phyloP scores from a whole-genome alignment of 2,797 vertebrate species.

The Sebastes glaucus region DNA sequence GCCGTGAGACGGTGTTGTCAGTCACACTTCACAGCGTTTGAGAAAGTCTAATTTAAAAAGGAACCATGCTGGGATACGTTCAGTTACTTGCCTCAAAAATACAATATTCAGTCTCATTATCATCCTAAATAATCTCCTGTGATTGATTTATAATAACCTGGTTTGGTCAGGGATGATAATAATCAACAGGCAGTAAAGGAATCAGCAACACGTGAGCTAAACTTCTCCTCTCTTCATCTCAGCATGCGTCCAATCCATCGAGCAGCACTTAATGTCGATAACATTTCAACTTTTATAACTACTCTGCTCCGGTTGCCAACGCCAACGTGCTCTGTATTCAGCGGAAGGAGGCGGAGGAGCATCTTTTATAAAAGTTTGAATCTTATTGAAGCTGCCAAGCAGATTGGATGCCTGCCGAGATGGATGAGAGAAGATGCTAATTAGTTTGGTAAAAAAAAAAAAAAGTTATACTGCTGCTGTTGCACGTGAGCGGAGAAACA shows the following conservation, averaged over 20 bases:
- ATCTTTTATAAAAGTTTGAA: conserved; percentile 23
- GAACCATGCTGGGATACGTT: not conserved
- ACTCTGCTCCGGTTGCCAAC: not conserved
- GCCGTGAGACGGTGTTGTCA: too few species aligned
- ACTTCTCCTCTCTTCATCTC: not conserved
- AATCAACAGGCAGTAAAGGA: not conserved
- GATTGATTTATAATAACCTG: not conserved
- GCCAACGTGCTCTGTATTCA: not conserved
- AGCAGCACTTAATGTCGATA: not conserved
- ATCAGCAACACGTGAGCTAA: not conserved
- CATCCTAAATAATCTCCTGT: not conserved
- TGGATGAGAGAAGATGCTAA: not conserved
- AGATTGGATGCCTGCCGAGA: conserved; percentile 4
- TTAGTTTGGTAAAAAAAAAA: not conserved
- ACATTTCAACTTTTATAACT: conserved; percentile 9
- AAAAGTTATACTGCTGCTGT: not conserved
- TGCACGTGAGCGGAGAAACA: not conserved
- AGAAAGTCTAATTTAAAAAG: not conserved
- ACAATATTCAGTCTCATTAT: not conserved
- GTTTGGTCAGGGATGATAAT: not conserved
- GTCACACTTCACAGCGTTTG: too few species aligned
- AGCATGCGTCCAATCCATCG: not conserved
- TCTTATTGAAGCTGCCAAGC: conserved; percentile 19
- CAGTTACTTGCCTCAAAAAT: not conserved
- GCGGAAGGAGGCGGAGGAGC: not conserved